phyloP scores from a whole-genome alignment of 37 sponge, comb jelly and placozoan genomes.

The Beroe ovata region DNA sequence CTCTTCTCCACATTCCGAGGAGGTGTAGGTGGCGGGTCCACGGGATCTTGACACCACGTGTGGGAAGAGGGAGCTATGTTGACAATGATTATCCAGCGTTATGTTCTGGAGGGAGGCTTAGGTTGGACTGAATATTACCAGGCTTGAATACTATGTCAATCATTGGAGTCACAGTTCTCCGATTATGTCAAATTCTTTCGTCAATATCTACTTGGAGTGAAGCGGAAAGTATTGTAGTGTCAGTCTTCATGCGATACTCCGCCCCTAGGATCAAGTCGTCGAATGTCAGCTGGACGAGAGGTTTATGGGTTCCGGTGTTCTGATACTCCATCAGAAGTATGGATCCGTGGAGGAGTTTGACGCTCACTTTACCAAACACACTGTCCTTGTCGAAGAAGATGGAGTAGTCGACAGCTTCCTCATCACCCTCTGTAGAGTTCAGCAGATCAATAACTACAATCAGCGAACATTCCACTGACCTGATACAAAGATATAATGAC shows the following conservation, averaged over 20 bases:
- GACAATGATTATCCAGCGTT: conserved; percentile 24
- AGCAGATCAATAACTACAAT: too few species aligned
- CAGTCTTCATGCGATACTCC: conserved; percentile 63
- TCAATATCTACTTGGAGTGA: conserved; percentile 60
- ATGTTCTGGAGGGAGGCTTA: conserved; percentile 37
- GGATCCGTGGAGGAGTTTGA: conserved; percentile 49
- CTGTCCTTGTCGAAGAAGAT: conserved; percentile 58
- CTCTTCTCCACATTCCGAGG: too few species aligned
- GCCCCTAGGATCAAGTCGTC: conserved; percentile 19
- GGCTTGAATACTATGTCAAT: too few species aligned
- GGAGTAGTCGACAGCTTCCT: conserved; percentile 56
- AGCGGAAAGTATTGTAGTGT: conserved; percentile 23
- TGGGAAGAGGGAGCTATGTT: conserved; percentile 25
- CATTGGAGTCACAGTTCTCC: too few species aligned
- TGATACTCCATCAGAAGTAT: conserved; percentile 39
- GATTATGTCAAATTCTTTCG: too few species aligned
- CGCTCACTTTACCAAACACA: conserved; percentile 42
- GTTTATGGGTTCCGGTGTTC: background rate
- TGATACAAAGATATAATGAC: too few species aligned
- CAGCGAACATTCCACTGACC: too few species aligned
- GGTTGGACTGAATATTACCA: too few species aligned
- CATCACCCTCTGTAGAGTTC: too few species aligned
- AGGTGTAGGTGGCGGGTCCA: background rate
- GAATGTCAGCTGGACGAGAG: conserved; percentile 17
- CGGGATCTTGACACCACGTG: conserved; percentile 34